phyloP scores from a whole-genome alignment of 2,797 vertebrate species.

The Ctenopoma kingsleyae region DNA sequence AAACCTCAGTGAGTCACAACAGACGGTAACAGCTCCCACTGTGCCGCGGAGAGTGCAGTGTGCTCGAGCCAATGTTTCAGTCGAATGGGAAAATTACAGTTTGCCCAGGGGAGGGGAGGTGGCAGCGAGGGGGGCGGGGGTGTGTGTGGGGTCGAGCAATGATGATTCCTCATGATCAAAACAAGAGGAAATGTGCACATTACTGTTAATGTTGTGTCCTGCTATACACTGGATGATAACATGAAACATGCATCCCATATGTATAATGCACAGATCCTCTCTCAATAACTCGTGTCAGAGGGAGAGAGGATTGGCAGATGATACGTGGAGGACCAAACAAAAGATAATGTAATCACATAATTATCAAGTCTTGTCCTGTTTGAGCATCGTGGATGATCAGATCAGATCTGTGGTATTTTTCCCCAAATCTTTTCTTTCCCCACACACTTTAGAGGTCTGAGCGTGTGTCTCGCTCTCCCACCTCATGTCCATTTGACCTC shows the following conservation, averaged over 20 bases:
- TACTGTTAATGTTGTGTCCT: slow-evolving; percentile 26
- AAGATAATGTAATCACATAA: slow-evolving; percentile 7
- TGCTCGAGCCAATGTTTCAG: slow-evolving; percentile 57
- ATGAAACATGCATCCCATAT: slow-evolving; percentile 18
- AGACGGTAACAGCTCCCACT: slow-evolving; percentile 72
- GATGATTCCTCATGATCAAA: slow-evolving; percentile 66
- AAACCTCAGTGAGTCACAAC: slow-evolving; percentile 73
- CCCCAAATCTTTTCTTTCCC: slow-evolving; percentile 8
- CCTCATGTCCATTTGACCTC: slow-evolving; percentile 5
- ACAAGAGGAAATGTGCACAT: slow-evolving; percentile 65
- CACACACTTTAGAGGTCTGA: slow-evolving; percentile 12
- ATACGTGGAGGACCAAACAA: slow-evolving; percentile 5
- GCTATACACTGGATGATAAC: slow-evolving; percentile 26
- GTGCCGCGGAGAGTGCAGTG: slow-evolving; percentile 52
- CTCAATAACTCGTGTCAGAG: slow-evolving; percentile 14
- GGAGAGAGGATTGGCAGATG: neutral
- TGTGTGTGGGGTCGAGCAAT: neutral
- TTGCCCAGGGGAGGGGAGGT: slow-evolving; percentile 50
- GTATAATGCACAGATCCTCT: slow-evolving; percentile 26
- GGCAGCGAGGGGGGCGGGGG: slow-evolving; percentile 22
- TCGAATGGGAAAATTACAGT: slow-evolving; percentile 65
- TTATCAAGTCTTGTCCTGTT: slow-evolving; percentile 1
- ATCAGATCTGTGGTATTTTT: slow-evolving; percentile 1
- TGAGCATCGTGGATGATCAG: neutral
- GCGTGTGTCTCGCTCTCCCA: slow-evolving; percentile 5